Percentiles rank a stretch among this genome's conserved stretches.
Evolutionary conservation across 2,113 vertebrate species (phyloP).

Genomic region (Hippocampus abdominalis): DNA sequence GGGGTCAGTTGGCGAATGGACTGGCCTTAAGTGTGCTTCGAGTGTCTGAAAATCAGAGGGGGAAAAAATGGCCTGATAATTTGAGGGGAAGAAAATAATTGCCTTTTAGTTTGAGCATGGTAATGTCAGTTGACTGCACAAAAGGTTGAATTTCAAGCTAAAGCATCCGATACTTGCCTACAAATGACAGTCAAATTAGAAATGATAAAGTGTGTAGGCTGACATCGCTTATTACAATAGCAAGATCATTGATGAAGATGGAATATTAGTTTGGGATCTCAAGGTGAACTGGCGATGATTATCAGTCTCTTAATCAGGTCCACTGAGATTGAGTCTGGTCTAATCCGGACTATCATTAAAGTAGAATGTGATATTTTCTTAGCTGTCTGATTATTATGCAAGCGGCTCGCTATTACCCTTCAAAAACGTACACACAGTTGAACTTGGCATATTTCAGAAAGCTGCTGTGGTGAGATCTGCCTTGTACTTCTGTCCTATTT

Average conservation of each 20-base stretch:
- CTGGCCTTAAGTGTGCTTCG: slow-evolving; percentile 20
- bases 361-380: neutral
- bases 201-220: slow-evolving; percentile 28
- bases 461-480: neutral
- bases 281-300: neutral
- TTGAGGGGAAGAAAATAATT: slow-evolving; percentile 1
- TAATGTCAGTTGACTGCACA: slow-evolving; percentile 23
- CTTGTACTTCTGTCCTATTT: slow-evolving; percentile 30
- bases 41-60: slow-evolving; percentile 17
- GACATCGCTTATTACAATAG: slow-evolving; percentile 17
- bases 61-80: neutral
- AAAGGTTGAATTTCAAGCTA: slow-evolving; percentile 12
- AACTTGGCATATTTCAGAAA: neutral
- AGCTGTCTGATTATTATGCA: neutral
- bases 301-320: neutral
- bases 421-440: neutral
- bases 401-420: neutral
- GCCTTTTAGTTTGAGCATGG: slow-evolving; percentile 14
- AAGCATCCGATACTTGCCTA: slow-evolving; percentile 32
- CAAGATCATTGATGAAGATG: neutral
- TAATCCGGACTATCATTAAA: neutral
- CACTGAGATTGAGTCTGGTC: neutral
- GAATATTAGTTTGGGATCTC: neutral
- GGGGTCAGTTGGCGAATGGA: slow-evolving; percentile 14
- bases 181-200: slow-evolving; percentile 27